Evolutionary conservation across 2,888 invertebrate genomes (phyloP), one percentile per base, ranked within the genome.

Genomic region (Drosophila imparisetae): DNA sequence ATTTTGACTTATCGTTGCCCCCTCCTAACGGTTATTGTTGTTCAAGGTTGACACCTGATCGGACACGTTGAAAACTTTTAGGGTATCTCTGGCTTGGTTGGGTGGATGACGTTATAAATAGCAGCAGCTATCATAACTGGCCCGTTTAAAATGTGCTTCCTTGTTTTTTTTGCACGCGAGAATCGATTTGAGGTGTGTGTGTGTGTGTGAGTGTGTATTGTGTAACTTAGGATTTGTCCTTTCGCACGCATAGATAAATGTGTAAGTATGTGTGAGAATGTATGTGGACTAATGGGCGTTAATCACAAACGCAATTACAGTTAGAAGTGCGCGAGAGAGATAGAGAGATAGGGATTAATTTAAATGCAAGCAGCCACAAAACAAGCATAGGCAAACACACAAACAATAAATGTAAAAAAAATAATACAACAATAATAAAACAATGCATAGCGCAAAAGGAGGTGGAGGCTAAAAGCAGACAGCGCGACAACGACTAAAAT

Each of bases 401-500:
- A 63, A 72, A 38, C 38, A 71, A 58, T 60, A 66, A 75, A 71
- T 73, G 57, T 58, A 72, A 64, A 83, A 45, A 21, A 45, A 15
- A 15, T 13, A 45, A 80, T 64, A 86, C 66, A 86, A 83, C 67
- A 81, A 81, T 53, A 83, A 75, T 79, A 78, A 90, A 86, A 89
- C 86, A 86, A 86, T 86, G 81, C 90, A 87, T 72, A 72, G 75
- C 80, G 66, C 62, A 90, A 81, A 87, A 87, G 86, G 86, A 87
- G 86, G 86, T 87, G 89, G 86, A 87, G 86, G 86, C 86, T 90
- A 87, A 85, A 81, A 80, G 75, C 80, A 78, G 84, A 80, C 81
- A 80, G 86, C 86, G 86, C 81, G 68, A 65, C 70, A 75, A 66
- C 66, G 54, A 62, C 66, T 30, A 80, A 79, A 86, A 75, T 81